Percentiles rank a stretch among this genome's conserved stretches.
These are phyloP conservation scores for Glaucopsyche alexis DNA, from an alignment of 2,888 invertebrate genomes.

Conservation along the genomic window DNA sequence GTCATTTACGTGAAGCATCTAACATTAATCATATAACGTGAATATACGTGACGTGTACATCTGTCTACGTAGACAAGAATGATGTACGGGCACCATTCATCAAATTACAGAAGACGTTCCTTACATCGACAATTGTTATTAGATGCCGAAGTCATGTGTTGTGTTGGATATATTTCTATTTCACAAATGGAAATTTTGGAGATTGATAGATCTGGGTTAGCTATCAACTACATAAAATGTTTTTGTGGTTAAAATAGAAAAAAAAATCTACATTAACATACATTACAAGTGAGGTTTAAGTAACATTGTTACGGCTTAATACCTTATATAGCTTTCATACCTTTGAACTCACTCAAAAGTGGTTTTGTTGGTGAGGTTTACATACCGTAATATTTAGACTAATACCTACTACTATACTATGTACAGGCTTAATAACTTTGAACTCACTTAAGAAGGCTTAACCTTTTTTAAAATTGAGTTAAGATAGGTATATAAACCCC, in stretches of 20 bases:
- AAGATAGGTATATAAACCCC: background rate
- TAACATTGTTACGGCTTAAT: too few relatives aligned
- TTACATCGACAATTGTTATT: constrained; percentile 29
- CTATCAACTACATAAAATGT: background rate
- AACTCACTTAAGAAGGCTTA: too few relatives aligned
- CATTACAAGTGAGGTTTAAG: too few relatives aligned
- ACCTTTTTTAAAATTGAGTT: background rate
- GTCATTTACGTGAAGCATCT: constrained; percentile 20
- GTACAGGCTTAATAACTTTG: too few relatives aligned
- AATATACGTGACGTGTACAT: constrained; percentile 32
- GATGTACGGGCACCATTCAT: constrained; percentile 31
- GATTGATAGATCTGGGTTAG: constrained; percentile 1
- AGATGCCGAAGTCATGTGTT: constrained; percentile 28
- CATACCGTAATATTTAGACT: too few relatives aligned
- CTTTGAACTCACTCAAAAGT: too few relatives aligned
- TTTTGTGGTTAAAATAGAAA: background rate
- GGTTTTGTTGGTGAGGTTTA: too few relatives aligned
- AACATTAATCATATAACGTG: constrained; percentile 31
- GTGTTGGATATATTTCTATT: background rate
- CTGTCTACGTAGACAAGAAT: constrained; percentile 33
- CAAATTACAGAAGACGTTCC: constrained; percentile 33
- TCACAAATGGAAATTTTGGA: constrained; percentile 16
- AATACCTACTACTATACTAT: too few relatives aligned
- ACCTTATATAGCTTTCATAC: too few relatives aligned
- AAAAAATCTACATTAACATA: background rate